Evolutionary conservation across 2,113 vertebrate genomes (phyloP).

Genomic region (Seriola quinqueradiata): DNA sequence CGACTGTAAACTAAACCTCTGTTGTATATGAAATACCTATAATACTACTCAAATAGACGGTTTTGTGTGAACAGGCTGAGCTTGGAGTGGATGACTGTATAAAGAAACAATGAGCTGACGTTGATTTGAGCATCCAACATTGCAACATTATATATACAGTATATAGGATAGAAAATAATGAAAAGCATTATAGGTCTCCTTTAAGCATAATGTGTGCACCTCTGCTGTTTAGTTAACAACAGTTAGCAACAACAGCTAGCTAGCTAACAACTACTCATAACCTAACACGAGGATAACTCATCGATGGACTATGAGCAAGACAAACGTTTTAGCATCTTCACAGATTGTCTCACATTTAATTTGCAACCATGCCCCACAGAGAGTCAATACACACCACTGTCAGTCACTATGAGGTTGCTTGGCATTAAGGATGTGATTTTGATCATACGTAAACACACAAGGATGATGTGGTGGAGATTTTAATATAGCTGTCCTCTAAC

Average conservation of each 20-base stretch:
- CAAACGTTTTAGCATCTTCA: not conserved
- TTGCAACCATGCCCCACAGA: not conserved
- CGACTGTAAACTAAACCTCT: too few species aligned
- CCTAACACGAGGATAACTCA: not conserved
- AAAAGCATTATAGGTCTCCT: too few species aligned
- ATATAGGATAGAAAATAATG: too few species aligned
- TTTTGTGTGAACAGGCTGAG: too few species aligned
- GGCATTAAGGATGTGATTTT: not conserved
- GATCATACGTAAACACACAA: not conserved
- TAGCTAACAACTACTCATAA: not conserved
- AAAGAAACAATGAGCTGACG: too few species aligned
- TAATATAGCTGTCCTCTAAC: not conserved
- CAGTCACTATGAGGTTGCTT: not conserved
- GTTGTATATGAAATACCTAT: too few species aligned
- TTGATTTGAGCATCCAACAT: too few species aligned
- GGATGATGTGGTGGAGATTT: slow-evolving; percentile 5
- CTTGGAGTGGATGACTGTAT: too few species aligned
- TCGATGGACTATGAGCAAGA: not conserved
- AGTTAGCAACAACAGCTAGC: not conserved
- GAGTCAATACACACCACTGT: not conserved
- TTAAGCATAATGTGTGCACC: too few species aligned
- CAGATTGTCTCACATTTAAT: not conserved
- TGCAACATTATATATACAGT: too few species aligned
- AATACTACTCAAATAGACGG: too few species aligned
- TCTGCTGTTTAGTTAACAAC: too few species aligned